Evolutionary conservation across 2,888 invertebrate species (phyloP).

Genomic region (Mactromeris polynyma): DNA sequence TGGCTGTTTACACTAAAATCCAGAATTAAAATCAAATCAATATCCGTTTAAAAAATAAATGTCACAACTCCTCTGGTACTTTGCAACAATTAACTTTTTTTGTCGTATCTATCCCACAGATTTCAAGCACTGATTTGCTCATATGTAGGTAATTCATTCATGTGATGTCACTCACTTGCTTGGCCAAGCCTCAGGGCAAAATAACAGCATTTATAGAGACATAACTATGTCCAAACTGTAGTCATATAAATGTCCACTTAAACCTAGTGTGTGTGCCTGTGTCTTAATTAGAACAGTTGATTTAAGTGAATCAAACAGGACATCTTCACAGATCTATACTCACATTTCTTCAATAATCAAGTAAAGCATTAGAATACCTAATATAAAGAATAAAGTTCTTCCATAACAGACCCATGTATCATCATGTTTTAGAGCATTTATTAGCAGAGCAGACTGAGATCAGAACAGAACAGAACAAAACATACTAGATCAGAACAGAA

Average conservation of each 20-base stretch:
- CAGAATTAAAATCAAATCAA: not conserved
- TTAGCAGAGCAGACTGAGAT: too few relatives aligned
- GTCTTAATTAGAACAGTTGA: constrained; percentile 21
- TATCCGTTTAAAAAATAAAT: not conserved
- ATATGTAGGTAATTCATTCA: not conserved
- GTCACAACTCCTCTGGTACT: not conserved
- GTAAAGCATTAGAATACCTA: not conserved
- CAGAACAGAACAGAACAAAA: too few relatives aligned
- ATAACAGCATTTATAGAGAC: constrained; percentile 52
- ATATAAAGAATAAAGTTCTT: not conserved
- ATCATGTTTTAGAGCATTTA: too few relatives aligned
- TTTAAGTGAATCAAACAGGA: not conserved
- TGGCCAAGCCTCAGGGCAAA: constrained; percentile 33
- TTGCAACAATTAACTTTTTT: not conserved
- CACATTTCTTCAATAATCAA: not conserved
- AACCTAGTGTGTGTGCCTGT: not conserved
- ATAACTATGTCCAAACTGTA: constrained; percentile 52
- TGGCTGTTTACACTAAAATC: not conserved
- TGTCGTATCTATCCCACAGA: not conserved
- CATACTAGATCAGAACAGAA: too few relatives aligned
- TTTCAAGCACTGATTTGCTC: not conserved
- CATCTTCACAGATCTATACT: not conserved
- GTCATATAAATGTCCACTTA: constrained; percentile 35
- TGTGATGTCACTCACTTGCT: not conserved
- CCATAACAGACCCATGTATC: too few relatives aligned